Conservation (phyloP, 2,888 invertebrate genomes). For the Clanis bilineata region DNA sequence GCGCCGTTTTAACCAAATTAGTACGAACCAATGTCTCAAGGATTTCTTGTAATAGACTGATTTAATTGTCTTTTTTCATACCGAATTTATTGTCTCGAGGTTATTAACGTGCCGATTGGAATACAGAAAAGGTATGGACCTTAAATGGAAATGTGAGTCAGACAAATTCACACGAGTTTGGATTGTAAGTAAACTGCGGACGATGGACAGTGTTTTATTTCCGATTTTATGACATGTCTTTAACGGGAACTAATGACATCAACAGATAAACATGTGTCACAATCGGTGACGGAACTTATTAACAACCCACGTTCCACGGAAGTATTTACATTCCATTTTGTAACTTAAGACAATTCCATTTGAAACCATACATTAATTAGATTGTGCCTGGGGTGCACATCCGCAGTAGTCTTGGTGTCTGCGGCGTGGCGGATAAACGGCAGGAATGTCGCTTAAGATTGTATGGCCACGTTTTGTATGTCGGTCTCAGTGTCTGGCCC, state of each 20-base stretch:
- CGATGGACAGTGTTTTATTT: not conserved
- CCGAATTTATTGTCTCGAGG: constrained; percentile 31
- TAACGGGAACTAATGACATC: not conserved
- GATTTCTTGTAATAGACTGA: constrained; percentile 54
- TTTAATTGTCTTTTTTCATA: constrained; percentile 42
- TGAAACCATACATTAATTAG: not conserved
- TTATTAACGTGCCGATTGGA: constrained; percentile 22
- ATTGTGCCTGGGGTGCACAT: no score
- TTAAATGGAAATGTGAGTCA: not conserved
- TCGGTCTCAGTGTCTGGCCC: no score
- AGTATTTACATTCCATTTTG: not conserved
- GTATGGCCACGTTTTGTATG: no score
- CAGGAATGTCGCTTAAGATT: no score
- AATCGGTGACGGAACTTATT: not conserved
- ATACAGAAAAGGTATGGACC: constrained; percentile 24
- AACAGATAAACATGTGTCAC: not conserved
- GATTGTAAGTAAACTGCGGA: not conserved
- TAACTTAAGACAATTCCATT: not conserved
- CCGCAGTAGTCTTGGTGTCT: no score
- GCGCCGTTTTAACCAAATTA: constrained; percentile 56
- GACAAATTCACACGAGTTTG: not conserved
- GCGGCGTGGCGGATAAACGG: no score
- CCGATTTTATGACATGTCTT: not conserved
- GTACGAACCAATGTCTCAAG: constrained; percentile 56
- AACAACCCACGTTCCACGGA: not conserved